Base-by-base conservation (phyloP, 1,140 invertebrate species). In the Drosophila sp. region DNA sequence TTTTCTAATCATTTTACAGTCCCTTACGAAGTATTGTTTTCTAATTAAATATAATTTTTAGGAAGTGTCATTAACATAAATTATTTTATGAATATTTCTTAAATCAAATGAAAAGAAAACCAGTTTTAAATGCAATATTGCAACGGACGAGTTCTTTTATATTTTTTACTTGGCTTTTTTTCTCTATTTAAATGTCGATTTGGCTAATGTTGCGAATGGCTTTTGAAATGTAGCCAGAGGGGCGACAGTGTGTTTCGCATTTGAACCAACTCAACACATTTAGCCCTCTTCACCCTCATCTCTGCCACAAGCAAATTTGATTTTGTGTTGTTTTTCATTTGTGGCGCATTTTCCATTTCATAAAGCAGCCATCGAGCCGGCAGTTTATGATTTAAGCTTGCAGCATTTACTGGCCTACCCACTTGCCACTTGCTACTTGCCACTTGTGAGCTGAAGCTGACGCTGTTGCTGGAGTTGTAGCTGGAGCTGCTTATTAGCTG, bases 321-420 rank as follows among this genome's bases (percentile, higher is more conserved):
- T 72, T 43, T 63, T 72, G 38, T 67, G 29, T 64, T 84, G 72
- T 81, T 80, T 72, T 81, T 80, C 67, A 84, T 86, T 86, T 81
- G 77, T 56, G 72, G 80, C 82, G 66, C 71, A 87, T 86, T 86
- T 87, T 89, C 83, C 82, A 87, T 87, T 87, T 89, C 82, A 87
- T 87, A 89, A 89, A 89, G 78, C 83, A 89, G 72, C 67, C 67
- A 87, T 64, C 56, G 72, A 78, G 75, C 67, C 78, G 54, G 65
- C 77, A 82, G 83, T 82, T 82, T 79, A 86, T 86, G 82, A 86
- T 87, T 87, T 86, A 86, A 80, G 82, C 84, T 78, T 87, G 72
- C 66, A 75, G 72, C 67, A 58, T 50, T 71, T 38, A 29, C 51
- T 34, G 27, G 38, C 21, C 41, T 13, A 32, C 8, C 36, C 64